Conservation (phyloP, 2,888 invertebrate genomes). For the Argyresthia albistria region DNA sequence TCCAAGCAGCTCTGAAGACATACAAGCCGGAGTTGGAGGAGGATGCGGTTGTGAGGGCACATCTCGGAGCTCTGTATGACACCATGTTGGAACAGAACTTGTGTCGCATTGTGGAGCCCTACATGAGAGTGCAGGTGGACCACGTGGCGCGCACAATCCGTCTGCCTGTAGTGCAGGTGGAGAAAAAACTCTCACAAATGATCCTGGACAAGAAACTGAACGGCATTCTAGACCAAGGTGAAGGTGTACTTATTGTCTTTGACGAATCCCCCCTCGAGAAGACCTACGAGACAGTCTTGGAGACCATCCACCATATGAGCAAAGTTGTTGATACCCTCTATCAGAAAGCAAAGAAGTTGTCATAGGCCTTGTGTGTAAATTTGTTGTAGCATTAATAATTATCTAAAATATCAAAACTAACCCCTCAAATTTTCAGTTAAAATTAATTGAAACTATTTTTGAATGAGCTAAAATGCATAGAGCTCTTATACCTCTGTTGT, state of each 20-base stretch:
- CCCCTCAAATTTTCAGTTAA: constrained; percentile 53
- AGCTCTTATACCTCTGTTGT: constrained; percentile 27
- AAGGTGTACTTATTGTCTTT: constrained; percentile 97
- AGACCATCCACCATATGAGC: constrained; percentile 99
- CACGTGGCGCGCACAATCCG: constrained; percentile 94
- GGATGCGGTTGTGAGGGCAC: constrained; percentile 97
- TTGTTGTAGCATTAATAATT: constrained; percentile 59
- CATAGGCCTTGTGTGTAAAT: constrained; percentile 72
- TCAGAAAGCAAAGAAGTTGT: constrained; percentile 98
- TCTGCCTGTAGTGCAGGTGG: constrained; percentile 90
- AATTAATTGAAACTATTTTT: constrained; percentile 44
- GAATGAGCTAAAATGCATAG: constrained; percentile 40
- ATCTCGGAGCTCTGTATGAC: constrained; percentile 96
- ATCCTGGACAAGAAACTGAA: constrained; percentile 98
- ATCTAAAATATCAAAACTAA: constrained; percentile 58
- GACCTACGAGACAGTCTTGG: constrained; percentile 97
- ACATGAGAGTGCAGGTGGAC: constrained; percentile 94
- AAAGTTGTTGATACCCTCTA: constrained; percentile 99
- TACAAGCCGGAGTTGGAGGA: constrained; percentile 93
- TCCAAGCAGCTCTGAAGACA: constrained; percentile 89
- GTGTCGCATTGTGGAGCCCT: constrained; percentile 98
- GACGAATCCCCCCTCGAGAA: constrained; percentile 95
- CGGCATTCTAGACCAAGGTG: constrained; percentile 98
- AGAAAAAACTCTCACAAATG: constrained; percentile 99
- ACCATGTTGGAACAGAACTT: constrained; percentile 99